Evolutionary conservation across 30 jellyfish, hydroid and myxozoan species (phyloP).

Genomic region (Rhopilema esculentum): DNA sequence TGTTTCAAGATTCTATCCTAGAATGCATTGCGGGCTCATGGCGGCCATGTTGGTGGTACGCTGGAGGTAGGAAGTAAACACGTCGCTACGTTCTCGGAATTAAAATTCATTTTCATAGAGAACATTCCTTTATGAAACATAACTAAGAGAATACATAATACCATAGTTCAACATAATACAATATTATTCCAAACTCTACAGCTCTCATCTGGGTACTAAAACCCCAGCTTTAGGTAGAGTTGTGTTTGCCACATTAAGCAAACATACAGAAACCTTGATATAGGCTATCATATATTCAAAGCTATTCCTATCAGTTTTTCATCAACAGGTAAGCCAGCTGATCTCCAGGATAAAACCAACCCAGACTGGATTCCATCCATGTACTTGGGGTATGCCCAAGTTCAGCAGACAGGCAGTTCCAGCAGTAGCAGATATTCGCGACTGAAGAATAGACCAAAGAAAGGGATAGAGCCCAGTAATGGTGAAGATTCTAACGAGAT

Average conservation of each 20-base stretch:
- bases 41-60: background rate
- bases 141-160: too few relatives aligned
- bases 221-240: background rate
- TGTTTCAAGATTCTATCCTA: background rate
- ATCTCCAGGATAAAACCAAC: background rate
- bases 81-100: too few relatives aligned
- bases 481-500: background rate
- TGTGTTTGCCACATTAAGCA: background rate
- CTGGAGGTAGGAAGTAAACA: too few relatives aligned
- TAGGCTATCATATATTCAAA: background rate
- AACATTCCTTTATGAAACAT: too few relatives aligned
- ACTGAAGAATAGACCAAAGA: background rate
- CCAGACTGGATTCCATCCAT: background rate
- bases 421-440: background rate
- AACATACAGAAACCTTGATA: background rate
- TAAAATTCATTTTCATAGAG: too few relatives aligned
- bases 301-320: background rate
- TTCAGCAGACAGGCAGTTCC: background rate
- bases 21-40: background rate
- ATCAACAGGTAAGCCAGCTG: background rate
- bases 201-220: background rate
- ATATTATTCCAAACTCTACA: background rate
- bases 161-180: too few relatives aligned
- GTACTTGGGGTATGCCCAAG: background rate
- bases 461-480: background rate